Evolutionary conservation across 1,140 invertebrate genomes (phyloP), one percentile per base, ranked within the genome.

Genomic region (Zaprionus ornatus): DNA sequence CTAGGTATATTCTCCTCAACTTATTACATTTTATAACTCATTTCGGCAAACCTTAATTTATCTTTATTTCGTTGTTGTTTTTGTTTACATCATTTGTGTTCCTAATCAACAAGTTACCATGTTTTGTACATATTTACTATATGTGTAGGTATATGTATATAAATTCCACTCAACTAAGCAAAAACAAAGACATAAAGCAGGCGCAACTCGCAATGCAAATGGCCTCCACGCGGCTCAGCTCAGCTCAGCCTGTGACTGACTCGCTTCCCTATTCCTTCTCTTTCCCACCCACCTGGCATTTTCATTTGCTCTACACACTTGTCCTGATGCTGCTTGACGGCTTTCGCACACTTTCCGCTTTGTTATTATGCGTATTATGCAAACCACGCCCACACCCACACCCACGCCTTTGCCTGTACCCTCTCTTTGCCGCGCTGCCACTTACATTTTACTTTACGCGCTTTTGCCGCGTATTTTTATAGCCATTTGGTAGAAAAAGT

Each of bases 171-270:
- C 74, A 77, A 66, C 62, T 65, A 25, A 61, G 74, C 55, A 60
- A 90, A 87, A 87, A 87, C 85, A 90, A 87, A 85, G 84, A 90
- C 81, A 78, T 90, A 81, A 90, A 87, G 77, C 85, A 79, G 79
- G 57, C 74, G 80, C 73, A 77, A 90, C 81, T 7, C 40, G 71
- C 65, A 79, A 90, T 87, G 74, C 74, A 77, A 77, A 77, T 77
- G 70, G 62, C 32, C 21, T 37, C 37, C 57, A 54, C 52, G 45
- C 35, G 62, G 65, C 48, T 54, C 56, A 71, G 60, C 52, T 55
- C 57, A 61, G 65, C 19, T 29, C 48, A 69, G n/a, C 40, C 54
- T 29, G 29, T 9, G 29, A 32, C 40, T 45, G 40, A 6, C n/a
- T 45, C n/a, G 40, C 7, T 45, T n/a, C 0, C 40, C 7, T 45